phyloP scores from a whole-genome alignment of 1,140 invertebrate genomes.

The Aphelinus atriplicis region DNA sequence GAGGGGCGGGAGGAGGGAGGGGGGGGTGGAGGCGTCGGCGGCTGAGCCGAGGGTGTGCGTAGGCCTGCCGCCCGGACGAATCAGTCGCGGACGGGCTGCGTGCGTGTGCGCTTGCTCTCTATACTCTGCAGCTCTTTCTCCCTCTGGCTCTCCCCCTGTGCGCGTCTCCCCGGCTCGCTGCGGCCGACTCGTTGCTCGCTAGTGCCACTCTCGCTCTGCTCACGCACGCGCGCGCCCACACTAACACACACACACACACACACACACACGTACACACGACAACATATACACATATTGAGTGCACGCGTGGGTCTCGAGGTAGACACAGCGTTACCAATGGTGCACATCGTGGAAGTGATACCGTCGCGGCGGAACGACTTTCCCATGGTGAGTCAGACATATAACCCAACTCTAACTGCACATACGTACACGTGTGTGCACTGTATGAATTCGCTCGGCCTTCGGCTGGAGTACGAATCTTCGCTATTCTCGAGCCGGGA shows the following conservation, averaged over 20 bases:
- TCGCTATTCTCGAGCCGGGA: too few species aligned
- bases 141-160: constrained; percentile 49
- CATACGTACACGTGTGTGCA: too few species aligned
- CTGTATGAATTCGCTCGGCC: too few species aligned
- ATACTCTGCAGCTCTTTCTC: constrained; percentile 48
- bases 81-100: constrained; percentile 66
- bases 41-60: constrained; percentile 61
- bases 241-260: background rate
- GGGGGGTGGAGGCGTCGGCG: constrained; percentile 42
- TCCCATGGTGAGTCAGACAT: constrained; percentile 59
- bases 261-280: background rate
- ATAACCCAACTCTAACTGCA: too few species aligned
- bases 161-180: constrained; percentile 29
- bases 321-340: constrained; percentile 56
- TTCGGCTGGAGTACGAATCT: too few species aligned
- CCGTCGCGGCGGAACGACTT: constrained; percentile 66
- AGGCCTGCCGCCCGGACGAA: constrained; percentile 58
- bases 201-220: too few species aligned
- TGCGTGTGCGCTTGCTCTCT: constrained; percentile 56
- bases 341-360: constrained; percentile 65
- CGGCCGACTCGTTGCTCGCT: too few species aligned
- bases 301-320: too few species aligned
- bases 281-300: too few species aligned
- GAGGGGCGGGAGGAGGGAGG: constrained; percentile 45
- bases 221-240: background rate